These are phyloP conservation scores for Micrasema longulum DNA, from an alignment of 1,140 invertebrate genomes.

Conservation along the genomic window DNA sequence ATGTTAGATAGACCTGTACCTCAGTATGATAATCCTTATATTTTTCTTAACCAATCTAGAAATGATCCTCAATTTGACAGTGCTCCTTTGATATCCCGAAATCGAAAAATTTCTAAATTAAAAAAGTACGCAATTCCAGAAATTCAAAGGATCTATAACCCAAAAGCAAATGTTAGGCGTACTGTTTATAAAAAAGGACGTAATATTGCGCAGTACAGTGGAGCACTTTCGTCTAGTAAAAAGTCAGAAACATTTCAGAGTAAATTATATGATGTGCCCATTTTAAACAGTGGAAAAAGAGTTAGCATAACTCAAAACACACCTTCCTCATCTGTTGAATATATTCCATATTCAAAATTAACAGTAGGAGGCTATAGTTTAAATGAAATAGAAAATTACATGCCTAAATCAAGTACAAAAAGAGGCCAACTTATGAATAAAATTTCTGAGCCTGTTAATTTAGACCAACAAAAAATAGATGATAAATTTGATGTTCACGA, in stretches of 20 bases:
- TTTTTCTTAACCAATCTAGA: constrained; percentile 34
- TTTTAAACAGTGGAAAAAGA: constrained; percentile 10
- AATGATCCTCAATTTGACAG: not conserved
- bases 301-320: not conserved
- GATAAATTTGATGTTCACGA: not conserved
- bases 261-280: constrained; percentile 24
- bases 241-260: constrained; percentile 11
- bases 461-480: not conserved
- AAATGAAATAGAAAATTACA: constrained; percentile 60
- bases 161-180: constrained; percentile 34
- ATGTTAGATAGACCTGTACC: constrained; percentile 58
- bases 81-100: constrained; percentile 12
- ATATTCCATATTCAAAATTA: constrained; percentile 66
- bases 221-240: not conserved
- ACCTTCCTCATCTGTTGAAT: constrained; percentile 45
- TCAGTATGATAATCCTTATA: constrained; percentile 51
- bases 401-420: constrained; percentile 56
- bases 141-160: constrained; percentile 50
- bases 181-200: constrained; percentile 12
- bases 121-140: constrained; percentile 49
- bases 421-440: constrained; percentile 58
- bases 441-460: not conserved
- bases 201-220: constrained; percentile 3
- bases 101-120: constrained; percentile 46
- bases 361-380: constrained; percentile 63